Conservation (phyloP, 2,113 vertebrate species). For the Edolisoma coerulescens region DNA sequence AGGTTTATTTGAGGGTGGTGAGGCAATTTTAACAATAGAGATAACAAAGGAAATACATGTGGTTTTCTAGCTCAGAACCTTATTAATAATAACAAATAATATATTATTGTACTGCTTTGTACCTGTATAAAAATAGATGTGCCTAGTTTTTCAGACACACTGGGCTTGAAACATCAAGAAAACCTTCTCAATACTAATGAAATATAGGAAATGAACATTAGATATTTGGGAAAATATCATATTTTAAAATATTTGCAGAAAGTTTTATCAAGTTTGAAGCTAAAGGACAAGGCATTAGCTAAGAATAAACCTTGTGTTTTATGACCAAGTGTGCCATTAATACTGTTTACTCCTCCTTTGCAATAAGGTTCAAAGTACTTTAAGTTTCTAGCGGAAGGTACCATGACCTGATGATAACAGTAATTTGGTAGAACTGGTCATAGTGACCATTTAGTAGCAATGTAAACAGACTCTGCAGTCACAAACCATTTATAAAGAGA, state of each 20-base stretch:
- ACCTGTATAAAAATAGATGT: neutral
- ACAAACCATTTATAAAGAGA: neutral
- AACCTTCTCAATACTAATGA: neutral
- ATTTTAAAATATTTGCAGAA: neutral
- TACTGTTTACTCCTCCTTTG: neutral
- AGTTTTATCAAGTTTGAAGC: neutral
- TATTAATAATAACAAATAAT: neutral
- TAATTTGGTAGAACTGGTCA: neutral
- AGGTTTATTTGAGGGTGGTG: neutral
- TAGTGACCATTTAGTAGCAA: neutral
- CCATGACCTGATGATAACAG: neutral
- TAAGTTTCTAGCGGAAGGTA: neutral
- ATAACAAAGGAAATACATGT: neutral
- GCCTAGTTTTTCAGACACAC: neutral
- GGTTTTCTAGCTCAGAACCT: neutral
- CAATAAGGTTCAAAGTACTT: neutral
- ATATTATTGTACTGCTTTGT: neutral
- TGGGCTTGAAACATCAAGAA: neutral
- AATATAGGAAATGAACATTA: neutral
- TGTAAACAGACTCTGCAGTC: neutral
- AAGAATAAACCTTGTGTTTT: neutral
- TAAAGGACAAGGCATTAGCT: neutral
- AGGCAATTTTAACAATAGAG: neutral
- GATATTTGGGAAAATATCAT: neutral
- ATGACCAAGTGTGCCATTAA: neutral